Base-by-base conservation (phyloP, 2,888 invertebrate species). In the Chrysotoxum bicinctum region DNA sequence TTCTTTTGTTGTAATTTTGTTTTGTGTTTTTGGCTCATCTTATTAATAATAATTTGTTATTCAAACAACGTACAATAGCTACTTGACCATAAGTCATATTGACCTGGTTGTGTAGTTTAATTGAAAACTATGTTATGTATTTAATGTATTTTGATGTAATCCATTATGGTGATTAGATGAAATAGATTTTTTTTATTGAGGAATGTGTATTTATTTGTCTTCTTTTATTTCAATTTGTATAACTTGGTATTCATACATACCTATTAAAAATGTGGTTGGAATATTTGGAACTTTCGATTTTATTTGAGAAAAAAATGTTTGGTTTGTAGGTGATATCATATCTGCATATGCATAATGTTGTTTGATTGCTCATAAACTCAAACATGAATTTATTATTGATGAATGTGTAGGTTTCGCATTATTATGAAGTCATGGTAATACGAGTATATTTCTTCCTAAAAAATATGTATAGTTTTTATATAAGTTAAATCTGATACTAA, bases 1-100 rank as follows among this genome's bases (percentile, higher is more conserved):
- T 60, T 43, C 10, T 62, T 37, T 56, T 56, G 32, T 32, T 56
- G 30, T 56, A 12, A 30, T 19, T 21, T 58, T 32, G 14, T 50
- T 30, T 10, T 50, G 8, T 64, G 19, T 68, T 50, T 60, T 68
- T 54, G 30, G 78, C 58, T 75, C 69, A 70, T 84, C 83, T 58
- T 43, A 12, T 45, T 43, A 14, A 16, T 19, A 8, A 21, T 26
- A 58, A 64, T 75, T 79, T 69, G 12, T 8, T 79, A 84, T 79
- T 75, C 84, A 75, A 72, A 48, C 30, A 75, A 58, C 79, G 84
- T 84, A 74, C n/a, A n/a, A n/a, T n/a, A n/a, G n/a, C n/a, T n/a
- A n/a, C 79, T 79, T 84, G 79, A 66, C 84, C 79, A 84, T 75
- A 83, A 83, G 70, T 70, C 84, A 79, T 79, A 84, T 75, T 84